Conservation (phyloP, 2,888 invertebrate species). For the Aethes cnicana region DNA sequence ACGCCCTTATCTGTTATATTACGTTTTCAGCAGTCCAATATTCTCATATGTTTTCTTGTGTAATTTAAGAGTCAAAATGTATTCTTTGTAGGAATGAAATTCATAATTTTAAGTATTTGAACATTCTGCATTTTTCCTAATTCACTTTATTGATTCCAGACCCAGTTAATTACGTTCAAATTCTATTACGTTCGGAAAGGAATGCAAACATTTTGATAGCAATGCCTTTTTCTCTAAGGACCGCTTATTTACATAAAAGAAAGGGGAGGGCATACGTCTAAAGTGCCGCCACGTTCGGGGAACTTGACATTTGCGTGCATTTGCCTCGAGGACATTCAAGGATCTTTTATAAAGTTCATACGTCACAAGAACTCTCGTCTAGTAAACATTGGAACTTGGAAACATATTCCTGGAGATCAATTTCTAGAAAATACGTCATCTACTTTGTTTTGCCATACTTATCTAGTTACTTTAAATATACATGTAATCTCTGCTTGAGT, state of each 20-base stretch:
- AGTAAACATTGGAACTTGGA: no score
- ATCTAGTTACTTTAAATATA: no score
- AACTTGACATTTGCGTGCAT: constrained; percentile 22
- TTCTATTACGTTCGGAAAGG: constrained; percentile 20
- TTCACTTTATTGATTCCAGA: background rate
- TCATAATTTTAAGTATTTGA: background rate
- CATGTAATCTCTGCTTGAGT: no score
- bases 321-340: constrained; percentile 8
- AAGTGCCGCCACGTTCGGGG: constrained; percentile 25
- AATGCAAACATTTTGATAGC: constrained; percentile 14
- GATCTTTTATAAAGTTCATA: constrained; percentile 8
- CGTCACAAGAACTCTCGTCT: no score
- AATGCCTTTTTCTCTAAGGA: constrained; percentile 33
- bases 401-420: no score
- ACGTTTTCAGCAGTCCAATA: constrained; percentile 8
- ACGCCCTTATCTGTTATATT: constrained; percentile 1
- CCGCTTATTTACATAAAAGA: constrained; percentile 38
- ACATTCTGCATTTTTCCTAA: background rate
- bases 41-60: constrained; percentile 13
- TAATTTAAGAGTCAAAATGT: background rate
- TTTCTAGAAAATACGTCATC: no score
- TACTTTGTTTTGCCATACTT: no score
- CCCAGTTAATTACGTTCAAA: constrained; percentile 19
- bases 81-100: background rate
- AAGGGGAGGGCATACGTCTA: constrained; percentile 29